Evolutionary conservation across 2,888 invertebrate genomes (phyloP), one percentile per base, ranked within the genome.

Genomic region (Nomada goodeniana): DNA sequence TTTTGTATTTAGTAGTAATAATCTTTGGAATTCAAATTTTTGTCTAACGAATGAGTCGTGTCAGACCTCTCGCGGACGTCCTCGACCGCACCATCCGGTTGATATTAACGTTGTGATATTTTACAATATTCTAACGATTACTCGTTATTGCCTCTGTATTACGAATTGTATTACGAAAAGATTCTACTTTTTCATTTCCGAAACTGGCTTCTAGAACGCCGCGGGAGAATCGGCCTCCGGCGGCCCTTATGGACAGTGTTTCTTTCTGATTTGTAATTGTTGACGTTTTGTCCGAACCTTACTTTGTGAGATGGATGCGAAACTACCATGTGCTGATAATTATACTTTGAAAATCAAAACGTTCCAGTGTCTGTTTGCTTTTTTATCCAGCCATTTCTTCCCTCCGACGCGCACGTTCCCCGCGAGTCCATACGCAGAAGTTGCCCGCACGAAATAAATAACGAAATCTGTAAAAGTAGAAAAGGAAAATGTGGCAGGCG

Each of bases 31-130:
- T 57, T 36, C 18, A 20, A 7, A 7, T 23, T 9, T 61, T 20
- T 15, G 9, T 23, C 9, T 20, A n/a, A 11, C 18, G 7, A 53
- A 13, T 13, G 4, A 15, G 11, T 52, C 18, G 55, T 0, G 52
- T 29, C 18, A n/a, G 13, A 11, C 13, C 36, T 64, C 36, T 20
- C 42, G 15, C 63, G 47, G 63, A 18, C 57, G n/a, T 68, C 36
- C 26, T 57, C 44, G 61, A 57, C 20, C 75, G 18, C 36, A 10
- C 55, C 87, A 86, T 86, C 89, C 89, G 88, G 89, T 89, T 86
- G 91, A 93, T 92, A 92, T 92, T 91, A 90, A 92, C 90, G 90
- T 92, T 93, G 93, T 93, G 93, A 93, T 93, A 93, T 93, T 93
- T 92, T 93, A 92, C 90, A 91, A 93, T 86, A 85, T 65, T 68